A percentile compares a stretch with the other conserved stretches of the same genome.
These are phyloP conservation scores for Apostichopus californicus DNA, from an alignment of 35 echinoderm and acorn worm species.

Conservation along the genomic window DNA sequence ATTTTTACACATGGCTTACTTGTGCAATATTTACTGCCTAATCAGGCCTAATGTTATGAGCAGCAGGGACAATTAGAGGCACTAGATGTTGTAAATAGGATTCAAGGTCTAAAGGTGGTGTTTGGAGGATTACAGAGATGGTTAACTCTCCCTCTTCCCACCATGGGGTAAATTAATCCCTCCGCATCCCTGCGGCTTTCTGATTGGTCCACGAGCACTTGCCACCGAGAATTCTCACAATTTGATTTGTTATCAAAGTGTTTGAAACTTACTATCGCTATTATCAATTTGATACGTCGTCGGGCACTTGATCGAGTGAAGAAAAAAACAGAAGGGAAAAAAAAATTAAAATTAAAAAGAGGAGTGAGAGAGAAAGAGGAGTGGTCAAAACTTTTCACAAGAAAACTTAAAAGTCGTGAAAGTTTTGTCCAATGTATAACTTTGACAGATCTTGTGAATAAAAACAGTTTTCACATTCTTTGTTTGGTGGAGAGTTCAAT, in stretches of 20 bases:
- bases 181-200: neutral
- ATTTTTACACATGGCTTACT: constrained; percentile 8
- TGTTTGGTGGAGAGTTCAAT: no score
- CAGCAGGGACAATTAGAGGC: constrained; percentile 43
- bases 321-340: neutral
- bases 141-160: constrained; percentile 11
- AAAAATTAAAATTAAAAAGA: neutral
- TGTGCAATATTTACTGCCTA: constrained; percentile 29
- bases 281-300: neutral
- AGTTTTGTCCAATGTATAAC: no score
- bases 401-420: no score
- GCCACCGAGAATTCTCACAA: constrained; percentile 14
- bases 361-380: constrained; percentile 21
- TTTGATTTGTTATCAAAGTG: constrained; percentile 37
- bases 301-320: neutral
- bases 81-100: constrained; percentile 25
- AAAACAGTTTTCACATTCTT: no score
- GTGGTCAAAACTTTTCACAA: neutral
- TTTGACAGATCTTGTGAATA: no score
- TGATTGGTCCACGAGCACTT: constrained; percentile 41
- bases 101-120: constrained; percentile 41
- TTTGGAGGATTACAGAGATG: constrained; percentile 40
- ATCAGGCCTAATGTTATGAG: constrained; percentile 51
- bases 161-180: constrained; percentile 27
- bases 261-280: neutral